Evolutionary conservation across 2,888 invertebrate genomes (phyloP), one percentile per base, ranked within the genome.

Genomic region (Trachelus troglodyta): DNA sequence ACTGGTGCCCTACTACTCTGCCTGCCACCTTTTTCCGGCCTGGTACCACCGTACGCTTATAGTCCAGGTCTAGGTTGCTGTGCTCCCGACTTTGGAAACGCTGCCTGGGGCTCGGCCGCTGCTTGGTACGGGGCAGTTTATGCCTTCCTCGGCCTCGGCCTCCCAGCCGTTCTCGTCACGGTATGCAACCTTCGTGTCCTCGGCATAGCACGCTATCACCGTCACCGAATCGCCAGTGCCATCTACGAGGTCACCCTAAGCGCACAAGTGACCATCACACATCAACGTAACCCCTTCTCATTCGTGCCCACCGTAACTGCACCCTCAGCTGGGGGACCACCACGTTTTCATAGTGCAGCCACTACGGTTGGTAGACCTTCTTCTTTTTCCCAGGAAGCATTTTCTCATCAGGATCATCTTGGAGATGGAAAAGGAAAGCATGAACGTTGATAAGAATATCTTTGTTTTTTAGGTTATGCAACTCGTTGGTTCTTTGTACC

Each of bases 161-260:
- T 96, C 76, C 96, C 96, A 1, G 94, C 95, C 4, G 92, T 94
- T 12, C 93, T 96, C 75, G 94, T 96, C 69, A 93, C 96, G 33
- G 93, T 94, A 81, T 96, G 96, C 92, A 96, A 96, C 87, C 92
- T 96, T 73, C 95, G 96, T 87, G 94, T 94, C 11, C 87, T 91
- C 69, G 89, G 93, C 79, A 94, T 94, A 75, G 94, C 94, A 4
- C 90, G 93, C 12, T 96, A 96, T 90, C 97, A 97, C 88, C 94
- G 96, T 11, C 96, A 97, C 89, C 94, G 96, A 79, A 97, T 97
- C 84, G 96, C 96, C 37, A 96, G 96, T 74, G 96, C 97, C 34
- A 96, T 97, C 83, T 96, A 96, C 92, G 96, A 97, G 92, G 96
- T 96, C 71, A 96, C 96, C 0, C 91, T 97, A 76, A 96, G 96